Evolutionary conservation across 2,113 vertebrate genomes (phyloP).

Genomic region (Equus przewalskii): DNA sequence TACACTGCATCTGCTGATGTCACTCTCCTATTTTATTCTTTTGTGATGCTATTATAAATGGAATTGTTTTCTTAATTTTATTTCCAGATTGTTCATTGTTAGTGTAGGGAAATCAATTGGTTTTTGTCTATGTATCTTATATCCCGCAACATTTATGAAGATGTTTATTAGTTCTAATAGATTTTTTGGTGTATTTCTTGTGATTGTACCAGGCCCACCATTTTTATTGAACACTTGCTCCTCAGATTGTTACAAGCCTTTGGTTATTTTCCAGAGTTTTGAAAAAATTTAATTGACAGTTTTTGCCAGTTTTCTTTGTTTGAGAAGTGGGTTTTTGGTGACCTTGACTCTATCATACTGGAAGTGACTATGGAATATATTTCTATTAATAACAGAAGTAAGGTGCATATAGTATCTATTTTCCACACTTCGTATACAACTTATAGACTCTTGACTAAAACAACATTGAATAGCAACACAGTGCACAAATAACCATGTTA

Average conservation of each 20-base stretch:
- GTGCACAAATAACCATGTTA: background rate
- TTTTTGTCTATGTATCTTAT: no score
- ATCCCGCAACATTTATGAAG: no score
- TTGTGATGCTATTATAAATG: no score
- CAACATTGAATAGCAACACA: background rate
- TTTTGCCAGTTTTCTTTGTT: background rate
- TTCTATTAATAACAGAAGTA: background rate
- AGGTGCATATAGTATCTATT: background rate
- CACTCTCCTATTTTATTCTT: no score
- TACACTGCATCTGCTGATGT: no score
- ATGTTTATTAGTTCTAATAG: no score
- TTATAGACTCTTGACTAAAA: background rate
- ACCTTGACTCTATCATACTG: background rate
- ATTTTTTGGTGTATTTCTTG: no score
- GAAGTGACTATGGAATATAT: background rate
- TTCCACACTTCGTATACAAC: background rate
- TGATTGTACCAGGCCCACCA: background rate
- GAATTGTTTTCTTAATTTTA: no score
- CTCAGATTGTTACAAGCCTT: background rate
- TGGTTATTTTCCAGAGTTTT: background rate
- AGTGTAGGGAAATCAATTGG: no score
- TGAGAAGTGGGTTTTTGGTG: background rate
- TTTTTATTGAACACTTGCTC: background rate
- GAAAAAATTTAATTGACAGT: background rate
- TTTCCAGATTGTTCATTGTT: no score